phyloP scores from a whole-genome alignment of 1,140 invertebrate genomes.

The Hylyphantes graminicola region DNA sequence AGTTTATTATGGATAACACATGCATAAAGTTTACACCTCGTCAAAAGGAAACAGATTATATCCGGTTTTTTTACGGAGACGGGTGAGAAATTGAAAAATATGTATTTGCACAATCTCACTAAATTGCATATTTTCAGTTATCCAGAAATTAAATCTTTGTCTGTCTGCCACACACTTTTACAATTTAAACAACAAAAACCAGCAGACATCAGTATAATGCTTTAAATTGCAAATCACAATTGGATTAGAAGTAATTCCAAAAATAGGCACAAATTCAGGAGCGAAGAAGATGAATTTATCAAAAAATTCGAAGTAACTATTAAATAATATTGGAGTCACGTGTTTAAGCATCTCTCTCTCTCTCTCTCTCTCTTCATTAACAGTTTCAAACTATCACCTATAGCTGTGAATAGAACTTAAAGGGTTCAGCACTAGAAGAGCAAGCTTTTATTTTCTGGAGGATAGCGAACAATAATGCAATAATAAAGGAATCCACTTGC shows the following conservation, averaged over 20 bases:
- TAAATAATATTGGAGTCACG: too few species aligned
- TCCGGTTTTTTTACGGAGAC: constrained; percentile 53
- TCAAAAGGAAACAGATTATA: constrained; percentile 51
- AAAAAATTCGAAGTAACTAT: too few species aligned
- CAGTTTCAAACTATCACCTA: too few species aligned
- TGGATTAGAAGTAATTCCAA: background rate
- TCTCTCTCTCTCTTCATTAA: too few species aligned
- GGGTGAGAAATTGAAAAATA: constrained; percentile 32
- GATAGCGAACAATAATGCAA: too few species aligned
- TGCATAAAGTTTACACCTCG: constrained; percentile 51
- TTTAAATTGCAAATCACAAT: background rate
- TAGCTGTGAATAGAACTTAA: too few species aligned
- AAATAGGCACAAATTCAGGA: too few species aligned
- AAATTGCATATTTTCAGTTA: background rate
- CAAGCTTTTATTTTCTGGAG: too few species aligned
- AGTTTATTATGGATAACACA: constrained; percentile 72
- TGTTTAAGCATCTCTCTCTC: too few species aligned
- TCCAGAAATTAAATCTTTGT: background rate
- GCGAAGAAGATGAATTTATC: too few species aligned
- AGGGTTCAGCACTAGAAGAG: too few species aligned
- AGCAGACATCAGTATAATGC: background rate
- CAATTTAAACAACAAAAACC: background rate
- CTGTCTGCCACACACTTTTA: background rate
- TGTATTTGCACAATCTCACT: background rate
- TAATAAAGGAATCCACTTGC: too few species aligned